These are phyloP conservation scores for Umimayanthus kanabou DNA, from an alignment of 92 coral and sea anemone genomes.

Conservation along the genomic window DNA sequence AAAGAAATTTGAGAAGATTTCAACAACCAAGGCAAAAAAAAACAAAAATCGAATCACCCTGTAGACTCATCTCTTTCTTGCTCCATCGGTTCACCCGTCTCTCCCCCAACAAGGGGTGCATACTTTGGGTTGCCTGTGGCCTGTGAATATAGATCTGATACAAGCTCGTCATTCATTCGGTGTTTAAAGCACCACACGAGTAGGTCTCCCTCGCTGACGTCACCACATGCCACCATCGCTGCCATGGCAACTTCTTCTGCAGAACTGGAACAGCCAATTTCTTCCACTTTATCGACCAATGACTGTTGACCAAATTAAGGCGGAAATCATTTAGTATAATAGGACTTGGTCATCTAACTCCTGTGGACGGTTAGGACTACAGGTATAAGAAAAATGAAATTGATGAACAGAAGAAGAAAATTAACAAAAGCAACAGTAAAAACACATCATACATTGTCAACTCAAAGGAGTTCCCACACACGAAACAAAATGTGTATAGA, in stretches of 20 bases:
- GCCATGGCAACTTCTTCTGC: slow-evolving; percentile 77
- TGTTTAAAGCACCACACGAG: slow-evolving; percentile 68
- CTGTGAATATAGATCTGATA: slow-evolving; percentile 54
- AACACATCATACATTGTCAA: background rate
- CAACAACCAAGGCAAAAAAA: no score
- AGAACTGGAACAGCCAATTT: slow-evolving; percentile 47
- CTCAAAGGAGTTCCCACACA: background rate
- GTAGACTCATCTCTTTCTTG: slow-evolving; percentile 8
- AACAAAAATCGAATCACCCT: background rate
- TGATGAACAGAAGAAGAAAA: no score
- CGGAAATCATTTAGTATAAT: background rate
- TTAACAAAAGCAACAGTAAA: background rate
- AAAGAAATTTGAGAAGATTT: no score
- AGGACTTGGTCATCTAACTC: background rate
- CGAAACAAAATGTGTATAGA: no score
- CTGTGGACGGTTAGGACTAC: background rate
- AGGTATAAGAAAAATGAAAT: background rate
- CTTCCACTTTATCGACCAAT: slow-evolving; percentile 55
- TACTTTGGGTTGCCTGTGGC: slow-evolving; percentile 64
- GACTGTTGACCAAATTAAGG: slow-evolving; percentile 4
- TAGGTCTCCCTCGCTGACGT: slow-evolving; percentile 60
- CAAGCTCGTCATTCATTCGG: slow-evolving; percentile 44
- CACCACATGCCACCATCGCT: slow-evolving; percentile 71
- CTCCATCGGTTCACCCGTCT: slow-evolving; percentile 12
- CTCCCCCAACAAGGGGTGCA: slow-evolving; percentile 37